A percentile compares a stretch with the other conserved stretches of the same genome.
Conservation (phyloP, 2,888 invertebrate species). For the Linyphia triangularis region DNA sequence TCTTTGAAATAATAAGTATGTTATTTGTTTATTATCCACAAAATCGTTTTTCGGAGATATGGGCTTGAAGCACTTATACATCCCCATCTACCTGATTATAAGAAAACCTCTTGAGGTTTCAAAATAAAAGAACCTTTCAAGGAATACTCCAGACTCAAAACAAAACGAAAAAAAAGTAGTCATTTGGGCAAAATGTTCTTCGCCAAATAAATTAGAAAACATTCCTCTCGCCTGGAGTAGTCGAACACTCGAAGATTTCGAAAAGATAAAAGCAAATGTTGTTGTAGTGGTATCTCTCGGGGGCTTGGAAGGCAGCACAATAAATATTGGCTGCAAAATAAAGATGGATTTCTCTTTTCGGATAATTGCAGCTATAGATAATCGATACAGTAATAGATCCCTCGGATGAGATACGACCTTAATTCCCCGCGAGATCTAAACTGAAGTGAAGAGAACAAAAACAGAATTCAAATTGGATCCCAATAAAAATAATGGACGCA, state of each 20-base stretch:
- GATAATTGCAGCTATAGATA: conserved; percentile 66
- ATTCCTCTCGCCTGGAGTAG: background rate
- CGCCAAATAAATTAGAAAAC: conserved; percentile 47
- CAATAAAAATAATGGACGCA: conserved; percentile 35
- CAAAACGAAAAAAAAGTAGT: conserved; percentile 32
- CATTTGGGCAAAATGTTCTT: conserved; percentile 3
- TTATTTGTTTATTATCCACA: background rate
- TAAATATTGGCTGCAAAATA: conserved; percentile 65
- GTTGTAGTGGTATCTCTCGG: conserved; percentile 13
- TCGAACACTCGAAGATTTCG: conserved; percentile 31
- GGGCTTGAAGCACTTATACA: background rate
- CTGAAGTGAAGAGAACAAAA: background rate
- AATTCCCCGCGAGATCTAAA: background rate
- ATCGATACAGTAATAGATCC: conserved; percentile 63
- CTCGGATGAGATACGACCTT: conserved; percentile 40
- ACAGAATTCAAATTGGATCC: conserved; percentile 47
- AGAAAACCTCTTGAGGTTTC: background rate
- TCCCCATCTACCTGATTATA: conserved; percentile 25
- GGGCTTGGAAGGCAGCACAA: background rate
- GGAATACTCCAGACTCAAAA: conserved; percentile 4
- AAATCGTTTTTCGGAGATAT: background rate
- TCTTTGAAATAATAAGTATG: background rate
- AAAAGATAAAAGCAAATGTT: conserved; percentile 40
- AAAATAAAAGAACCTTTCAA: background rate
- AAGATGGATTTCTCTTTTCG: conserved; percentile 64